phyloP scores from a whole-genome alignment of 2,888 invertebrate genomes.

The Melanchra persicariae region DNA sequence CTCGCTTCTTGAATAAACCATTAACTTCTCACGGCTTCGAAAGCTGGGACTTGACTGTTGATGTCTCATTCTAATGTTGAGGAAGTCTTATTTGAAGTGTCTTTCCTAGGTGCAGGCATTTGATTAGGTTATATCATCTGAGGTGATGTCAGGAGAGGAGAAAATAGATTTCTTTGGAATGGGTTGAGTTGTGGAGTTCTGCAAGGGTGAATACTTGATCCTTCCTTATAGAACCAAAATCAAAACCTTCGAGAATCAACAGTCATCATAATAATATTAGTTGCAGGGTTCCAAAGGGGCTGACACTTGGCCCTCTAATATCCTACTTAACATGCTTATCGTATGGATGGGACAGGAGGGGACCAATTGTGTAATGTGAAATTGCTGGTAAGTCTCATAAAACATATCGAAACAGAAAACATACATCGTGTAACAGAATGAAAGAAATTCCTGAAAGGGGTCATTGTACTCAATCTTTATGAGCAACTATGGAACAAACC shows the following conservation, averaged over 20 bases:
- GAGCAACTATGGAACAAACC: too few species aligned
- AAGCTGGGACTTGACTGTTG: constrained; percentile 43
- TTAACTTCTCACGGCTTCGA: constrained; percentile 60
- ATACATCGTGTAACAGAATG: too few species aligned
- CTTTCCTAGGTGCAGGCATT: constrained; percentile 8
- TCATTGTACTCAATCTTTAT: too few species aligned
- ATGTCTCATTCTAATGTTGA: constrained; percentile 26
- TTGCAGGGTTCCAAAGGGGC: not conserved
- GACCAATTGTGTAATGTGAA: not conserved
- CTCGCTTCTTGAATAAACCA: constrained; percentile 64
- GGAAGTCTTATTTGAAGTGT: constrained; percentile 31
- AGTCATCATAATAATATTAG: not conserved
- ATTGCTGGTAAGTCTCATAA: not conserved
- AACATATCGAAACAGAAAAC: too few species aligned
- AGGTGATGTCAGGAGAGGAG: constrained; percentile 2
- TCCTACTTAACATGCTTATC: not conserved
- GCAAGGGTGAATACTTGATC: not conserved
- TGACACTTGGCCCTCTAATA: not conserved
- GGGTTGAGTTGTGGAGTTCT: not conserved
- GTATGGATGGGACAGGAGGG: not conserved
- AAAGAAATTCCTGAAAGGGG: too few species aligned
- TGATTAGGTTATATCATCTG: constrained; percentile 24
- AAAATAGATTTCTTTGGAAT: not conserved
- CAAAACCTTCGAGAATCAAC: too few species aligned
- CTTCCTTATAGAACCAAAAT: not conserved